Evolutionary conservation across 2,888 invertebrate species (phyloP).

Genomic region (Coelinius sp.): DNA sequence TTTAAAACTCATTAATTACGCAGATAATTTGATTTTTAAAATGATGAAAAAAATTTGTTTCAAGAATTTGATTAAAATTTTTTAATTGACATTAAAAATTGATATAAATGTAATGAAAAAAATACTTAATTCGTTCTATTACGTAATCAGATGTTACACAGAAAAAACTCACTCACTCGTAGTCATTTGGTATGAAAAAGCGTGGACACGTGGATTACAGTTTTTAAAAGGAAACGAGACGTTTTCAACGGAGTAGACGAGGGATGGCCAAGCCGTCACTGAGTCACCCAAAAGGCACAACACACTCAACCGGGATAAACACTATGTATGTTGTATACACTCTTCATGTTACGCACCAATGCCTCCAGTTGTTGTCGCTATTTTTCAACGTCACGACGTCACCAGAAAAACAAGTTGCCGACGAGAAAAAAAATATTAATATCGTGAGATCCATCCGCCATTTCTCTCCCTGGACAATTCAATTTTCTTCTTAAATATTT

Average conservation of each 20-base stretch:
- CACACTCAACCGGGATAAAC: neutral
- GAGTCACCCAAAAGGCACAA: slow-evolving; percentile 14
- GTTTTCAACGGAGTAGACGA: slow-evolving; percentile 13
- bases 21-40: no score
- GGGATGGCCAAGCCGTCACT: slow-evolving; percentile 20
- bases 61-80: neutral
- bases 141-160: slow-evolving; percentile 12
- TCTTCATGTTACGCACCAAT: slow-evolving; percentile 20
- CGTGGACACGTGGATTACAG: slow-evolving; percentile 17
- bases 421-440: neutral
- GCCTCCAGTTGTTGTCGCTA: neutral
- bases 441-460: slow-evolving; percentile 1
- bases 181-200: neutral
- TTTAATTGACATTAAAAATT: no score
- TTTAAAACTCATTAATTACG: no score
- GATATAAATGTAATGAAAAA: no score
- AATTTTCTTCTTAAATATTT: neutral
- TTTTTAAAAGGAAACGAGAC: slow-evolving; percentile 15
- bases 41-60: no score
- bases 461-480: neutral
- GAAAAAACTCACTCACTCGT: slow-evolving; percentile 5
- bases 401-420: neutral
- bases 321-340: neutral
- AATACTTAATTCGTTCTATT: no score
- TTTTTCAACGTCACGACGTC: slow-evolving; percentile 2